Base-by-base conservation (phyloP, 2,113 vertebrate species). In the Dromaius novaehollandiae region DNA sequence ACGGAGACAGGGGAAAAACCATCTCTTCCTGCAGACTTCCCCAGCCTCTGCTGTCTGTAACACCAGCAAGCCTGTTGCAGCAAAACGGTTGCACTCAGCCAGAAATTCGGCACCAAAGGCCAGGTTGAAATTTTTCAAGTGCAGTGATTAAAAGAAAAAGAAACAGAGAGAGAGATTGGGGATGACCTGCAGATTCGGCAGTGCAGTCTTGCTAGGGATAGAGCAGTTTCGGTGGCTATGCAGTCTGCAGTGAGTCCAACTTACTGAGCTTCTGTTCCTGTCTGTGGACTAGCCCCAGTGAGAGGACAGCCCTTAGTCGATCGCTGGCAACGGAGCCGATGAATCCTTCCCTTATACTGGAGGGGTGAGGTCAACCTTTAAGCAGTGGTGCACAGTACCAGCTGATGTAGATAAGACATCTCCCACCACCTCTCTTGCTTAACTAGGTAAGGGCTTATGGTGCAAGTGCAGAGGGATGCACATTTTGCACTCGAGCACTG, bases 41-140 rank as follows among this genome's bases (percentile, higher is more conserved):
- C 3, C 2, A 1, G 42, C 20, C 13, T 26, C 36, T 30, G 48
- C 25, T 74, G 40, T 36, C 81, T 75, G 22, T 13, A 51, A 68
- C 9, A 42, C n/a, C 0, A 7, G 20, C 26, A 56, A 75, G 32
- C 42, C 15, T 78, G 50, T 4, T 18, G 48, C 15, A 15, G 63
- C 28, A 9, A 1, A 48, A 64, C 68, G 73, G 42, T 6, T 7
- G 21, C 30, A 25, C 0, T 0, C 3, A 5, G 16, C 22, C 32
- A n/a, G 28, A 36, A 40, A 69, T 50, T 50, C 42, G 12, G 75
- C 56, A 34, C 56, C 34, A 36, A 77, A 77, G 32, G 19, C 24
- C 28, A 46, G 13, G 38, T 7, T 30, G 64, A 30, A 19, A 26
- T 11, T 25, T 65, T 28, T 28, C 17, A 28, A 40, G 38, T 42